Base-by-base conservation (phyloP, 2,113 vertebrate species). In the Grammomys dolichurus region DNA sequence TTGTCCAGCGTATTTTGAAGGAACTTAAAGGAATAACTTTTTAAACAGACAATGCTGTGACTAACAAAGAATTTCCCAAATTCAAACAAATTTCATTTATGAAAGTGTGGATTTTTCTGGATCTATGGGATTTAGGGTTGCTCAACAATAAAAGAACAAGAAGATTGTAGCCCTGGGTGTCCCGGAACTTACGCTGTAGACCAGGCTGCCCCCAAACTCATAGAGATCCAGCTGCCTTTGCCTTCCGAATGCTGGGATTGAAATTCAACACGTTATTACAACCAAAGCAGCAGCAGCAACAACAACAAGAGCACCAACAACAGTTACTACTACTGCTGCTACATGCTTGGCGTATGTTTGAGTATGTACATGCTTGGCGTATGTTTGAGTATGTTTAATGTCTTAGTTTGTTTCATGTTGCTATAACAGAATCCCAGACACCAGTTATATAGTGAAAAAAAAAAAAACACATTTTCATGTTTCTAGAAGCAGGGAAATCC, bases 1-100 rank as follows among this genome's bases (percentile, higher is more conserved):
- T 82, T 58, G 72, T 51, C 46, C 94, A 67, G 94, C 26, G 81
- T 33, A 95, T 87, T 93, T 86, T 90, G 40, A 95, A 43, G 70
- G 67, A 31, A 80, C 28, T 80, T 77, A 92, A 67, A 92, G 51
- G 46, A 94, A 90, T n/a, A 87, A 86, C 8, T 65, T 89, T 58
- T 84, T 80, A 91, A 92, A 70, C 19, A 90, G 36, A 92, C 36
- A 85, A 36, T 91, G 12, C 12, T 91, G 46, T 84, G 7, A 89
- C 89, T 63, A 96, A 94, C 20, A 91, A 31, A 91, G 20, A 81
- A 63, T 48, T 89, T 19, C 40, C 28, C 14, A 48, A 31, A 60
- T 33, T 93, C 26, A 56, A 91, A 16, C 16, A 86, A 87, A 26
- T 46, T 90, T 51, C 10, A 17, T n/a, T 24, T 48, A 82, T n/a